Base-by-base conservation (phyloP, 1,140 invertebrate genomes). In the Bombus impatiens region DNA sequence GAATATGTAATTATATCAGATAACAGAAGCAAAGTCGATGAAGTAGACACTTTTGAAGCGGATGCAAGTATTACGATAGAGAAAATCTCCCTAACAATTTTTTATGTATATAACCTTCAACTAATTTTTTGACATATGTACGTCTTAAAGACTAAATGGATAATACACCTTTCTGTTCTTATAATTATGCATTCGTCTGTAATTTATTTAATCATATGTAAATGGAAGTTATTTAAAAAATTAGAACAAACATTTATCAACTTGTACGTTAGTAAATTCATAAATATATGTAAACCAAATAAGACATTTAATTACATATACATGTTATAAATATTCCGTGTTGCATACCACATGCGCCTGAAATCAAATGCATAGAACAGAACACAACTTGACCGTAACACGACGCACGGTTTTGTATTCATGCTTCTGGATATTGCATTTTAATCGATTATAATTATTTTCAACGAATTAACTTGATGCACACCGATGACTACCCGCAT, bases 351-450 rank as follows among this genome's bases (percentile, higher is more conserved):
- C 37, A 40, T 40, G 25, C 68, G 28, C 37, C 28, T 37, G 37
- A 28, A 71, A 71, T 71, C 37, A 71, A 71, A 71, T 40, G 37
- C 68, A 71, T 71, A 37, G 37, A 71, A 71, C 28, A 71, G 68
- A 71, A 71, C 28, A 28, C 35, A 25, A 40, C 10, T 25, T 40
- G 68, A 40, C 25, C 68, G 10, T 25, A 71, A 71, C 37, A 15
- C 12, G 22, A 25, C 37, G 25, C 12, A 71, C 22, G 25, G 68
- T 70, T 40, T 71, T 28, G 68, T 71, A 71, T 40, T 71, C 37
- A 28, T 40, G 68, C 2, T 28, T 71, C 37, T 71, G 68, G 12
- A 40, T 37, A 40, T 71, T 71, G 37, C 68, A 40, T 71, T 71
- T 71, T 71, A 71, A 71, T 71, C 25, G 68, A 71, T 71, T 71